These are phyloP conservation scores for Dendrocincla tyrannina DNA, from an alignment of 2,797 vertebrate genomes.

Conservation along the genomic window DNA sequence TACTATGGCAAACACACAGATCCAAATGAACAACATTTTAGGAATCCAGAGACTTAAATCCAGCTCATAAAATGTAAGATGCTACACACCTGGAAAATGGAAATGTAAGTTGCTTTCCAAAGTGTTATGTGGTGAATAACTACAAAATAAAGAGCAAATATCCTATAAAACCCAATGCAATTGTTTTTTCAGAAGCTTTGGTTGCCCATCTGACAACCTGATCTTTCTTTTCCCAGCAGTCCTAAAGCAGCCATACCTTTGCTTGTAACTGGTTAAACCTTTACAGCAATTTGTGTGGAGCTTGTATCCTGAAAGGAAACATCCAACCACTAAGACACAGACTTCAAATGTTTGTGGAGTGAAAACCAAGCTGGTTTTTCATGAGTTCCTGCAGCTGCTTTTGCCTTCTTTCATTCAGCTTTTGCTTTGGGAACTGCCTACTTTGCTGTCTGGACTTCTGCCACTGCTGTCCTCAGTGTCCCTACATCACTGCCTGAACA, in stretches of 20 bases:
- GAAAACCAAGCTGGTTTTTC: background rate
- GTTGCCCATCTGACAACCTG: background rate
- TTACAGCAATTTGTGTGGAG: background rate
- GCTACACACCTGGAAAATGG: background rate
- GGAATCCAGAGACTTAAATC: background rate
- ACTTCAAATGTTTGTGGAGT: background rate
- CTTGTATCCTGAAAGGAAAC: background rate
- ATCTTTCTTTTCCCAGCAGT: background rate
- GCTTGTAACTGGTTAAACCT: background rate
- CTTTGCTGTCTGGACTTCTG: background rate
- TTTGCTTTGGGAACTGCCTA: background rate
- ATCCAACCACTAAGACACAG: background rate
- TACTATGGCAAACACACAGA: background rate
- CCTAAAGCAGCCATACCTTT: background rate
- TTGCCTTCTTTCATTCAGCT: background rate
- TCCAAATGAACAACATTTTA: background rate
- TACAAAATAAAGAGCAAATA: background rate
- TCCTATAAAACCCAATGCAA: accelerated
- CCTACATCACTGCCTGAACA: accelerated
- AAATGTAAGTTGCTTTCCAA: background rate
- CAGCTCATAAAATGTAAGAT: background rate
- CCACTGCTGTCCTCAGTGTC: too few species aligned
- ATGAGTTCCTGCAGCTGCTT: background rate
- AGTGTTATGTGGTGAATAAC: background rate
- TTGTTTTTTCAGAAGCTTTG: background rate